Evolutionary conservation across 2,797 vertebrate genomes (phyloP), one percentile per base, ranked within the genome.

Genomic region (Sardinella longiceps): DNA sequence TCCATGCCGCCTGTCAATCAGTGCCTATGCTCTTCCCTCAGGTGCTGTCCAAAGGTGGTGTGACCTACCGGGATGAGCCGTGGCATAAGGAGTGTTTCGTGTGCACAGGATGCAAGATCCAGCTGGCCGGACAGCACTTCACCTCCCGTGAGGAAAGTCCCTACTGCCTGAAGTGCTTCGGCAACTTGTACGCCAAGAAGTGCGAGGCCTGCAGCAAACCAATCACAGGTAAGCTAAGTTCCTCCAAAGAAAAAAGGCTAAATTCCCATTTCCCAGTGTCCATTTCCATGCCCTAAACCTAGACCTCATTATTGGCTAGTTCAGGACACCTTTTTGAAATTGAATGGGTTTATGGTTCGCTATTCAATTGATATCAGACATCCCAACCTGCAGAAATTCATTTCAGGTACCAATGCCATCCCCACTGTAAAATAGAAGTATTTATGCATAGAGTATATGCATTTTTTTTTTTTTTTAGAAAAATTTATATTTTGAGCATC

Each of bases 81-180:
- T 99, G 98, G 97, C 98, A 99, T 91, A 98, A 98, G 92, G 98
- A 99, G 93, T 99, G 98, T 91, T 98, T 99, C 81, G 96, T 99
- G 91, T 99, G 98, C 94, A 97, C 96, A 0, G 96, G 95, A 92
- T 99, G 98, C 94, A 96, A 97, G 93, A 95, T 94, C 0, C 98
- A 98, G 93, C 95, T 99, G 93, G 98, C 98, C 0, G 98, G 98
- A 77, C 97, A 99, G 91, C 98, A 99, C 91, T 99, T 99, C 95
- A 99, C 98, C 89, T 99, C 98, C 85, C 94, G 97, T 88, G 98
- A 99, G 0, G 98, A 99, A 3, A 97, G 94, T 90, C 98, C 98
- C 0, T 99, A 98, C 94, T 99, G 98, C 89, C 94, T 99, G 91
- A 95, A 97, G 94, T 99, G 98, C 92, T 99, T 99, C 48, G 97